Conservation (phyloP, 2,113 vertebrate species). For the Macquaria australasica region DNA sequence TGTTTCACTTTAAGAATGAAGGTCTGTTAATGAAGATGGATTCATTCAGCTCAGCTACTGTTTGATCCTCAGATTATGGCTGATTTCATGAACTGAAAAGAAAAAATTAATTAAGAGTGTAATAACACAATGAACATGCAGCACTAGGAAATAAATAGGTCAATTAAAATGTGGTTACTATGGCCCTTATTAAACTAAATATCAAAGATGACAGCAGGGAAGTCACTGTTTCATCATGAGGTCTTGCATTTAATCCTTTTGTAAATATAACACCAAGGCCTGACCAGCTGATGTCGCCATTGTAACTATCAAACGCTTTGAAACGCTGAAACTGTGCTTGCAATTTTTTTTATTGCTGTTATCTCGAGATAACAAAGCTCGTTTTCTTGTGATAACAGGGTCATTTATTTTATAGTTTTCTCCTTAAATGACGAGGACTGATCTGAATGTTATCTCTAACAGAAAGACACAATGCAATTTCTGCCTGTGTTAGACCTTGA, state of each 20-base stretch:
- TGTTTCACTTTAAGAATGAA: not conserved
- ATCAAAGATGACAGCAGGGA: not conserved
- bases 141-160: not conserved
- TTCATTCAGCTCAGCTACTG: not conserved
- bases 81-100: conserved; percentile 73
- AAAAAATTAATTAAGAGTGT: not conserved
- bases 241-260: no score
- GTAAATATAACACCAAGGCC: not conserved
- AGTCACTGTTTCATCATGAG: no score
- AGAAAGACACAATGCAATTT: no score
- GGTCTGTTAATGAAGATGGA: not conserved
- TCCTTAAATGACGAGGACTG: no score
- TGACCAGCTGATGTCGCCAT: not conserved
- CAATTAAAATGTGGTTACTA: no score
- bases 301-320: not conserved
- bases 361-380: no score
- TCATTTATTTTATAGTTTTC: no score
- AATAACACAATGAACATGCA: not conserved
- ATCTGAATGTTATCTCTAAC: no score
- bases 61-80: conserved; percentile 63
- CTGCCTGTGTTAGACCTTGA: no score
- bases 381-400: no score
- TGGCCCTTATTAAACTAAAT: not conserved
- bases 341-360: not conserved
- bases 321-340: not conserved